Evolutionary conservation across 2,113 vertebrate species (phyloP), one percentile per base, ranked within the genome.

Genomic region (Sebastes fasciatus): DNA sequence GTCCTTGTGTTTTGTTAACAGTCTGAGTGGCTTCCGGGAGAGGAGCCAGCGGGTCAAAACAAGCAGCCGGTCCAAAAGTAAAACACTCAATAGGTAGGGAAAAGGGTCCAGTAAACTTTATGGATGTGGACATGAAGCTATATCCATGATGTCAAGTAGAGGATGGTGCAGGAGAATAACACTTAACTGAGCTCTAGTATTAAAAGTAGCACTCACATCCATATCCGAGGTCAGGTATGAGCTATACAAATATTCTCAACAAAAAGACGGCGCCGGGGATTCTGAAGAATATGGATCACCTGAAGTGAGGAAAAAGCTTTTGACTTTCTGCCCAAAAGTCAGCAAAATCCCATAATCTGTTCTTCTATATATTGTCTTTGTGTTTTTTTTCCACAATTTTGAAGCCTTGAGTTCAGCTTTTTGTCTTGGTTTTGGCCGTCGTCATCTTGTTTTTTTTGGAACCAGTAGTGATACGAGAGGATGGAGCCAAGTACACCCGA

Each of bases 11-110:
- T 82, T 74, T 55, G 57, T 57, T 10, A 51, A 52, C 34, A 82
- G 46, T 77, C 64, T 74, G 80, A 87, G 80, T 80, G 77, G 77
- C 64, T 85, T 75, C 68, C 42, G 75, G 86, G 82, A 88, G 65
- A 42, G 5, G 43, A 88, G 87, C 77, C 82, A 83, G 49, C 3
- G 63, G 60, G 65, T 86, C 63, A 74, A 54, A 88, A 71, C 21
- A 13, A 26, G 62, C 70, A 46, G 14, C 1, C 2, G 5, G 63
- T 21, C 51, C 74, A 77, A 76, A 34, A 86, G 55, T 42, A 73
- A 75, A 74, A 52, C 60, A 43, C 66, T 74, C 13, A 51, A 51
- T 69, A 79, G 43, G 10, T 0, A 9, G 45, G 6, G 16, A 78
- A 69, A 66, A 70, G 9, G 5, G 21, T 23, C 51, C 54, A 70